phyloP scores from a whole-genome alignment of 1,140 invertebrate genomes.

The Drosophila kanapiae region DNA sequence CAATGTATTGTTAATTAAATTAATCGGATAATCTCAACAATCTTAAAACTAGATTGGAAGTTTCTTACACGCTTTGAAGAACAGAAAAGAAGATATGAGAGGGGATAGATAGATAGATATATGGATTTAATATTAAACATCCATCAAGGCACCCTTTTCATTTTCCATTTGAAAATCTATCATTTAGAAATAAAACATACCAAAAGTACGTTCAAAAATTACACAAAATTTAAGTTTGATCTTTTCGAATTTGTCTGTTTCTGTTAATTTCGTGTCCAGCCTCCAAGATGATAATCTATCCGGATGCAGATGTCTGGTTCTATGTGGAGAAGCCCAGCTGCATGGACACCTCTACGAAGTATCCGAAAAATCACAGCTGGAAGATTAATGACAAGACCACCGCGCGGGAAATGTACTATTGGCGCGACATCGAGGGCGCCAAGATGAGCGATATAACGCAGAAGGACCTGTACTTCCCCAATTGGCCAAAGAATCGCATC shows the following conservation, averaged over 20 bases:
- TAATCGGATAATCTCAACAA: background rate
- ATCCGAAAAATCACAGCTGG: constrained; percentile 56
- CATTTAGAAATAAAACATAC: background rate
- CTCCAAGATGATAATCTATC: constrained; percentile 57
- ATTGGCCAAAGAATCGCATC: constrained; percentile 55
- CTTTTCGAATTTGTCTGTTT: background rate
- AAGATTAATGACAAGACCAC: constrained; percentile 37
- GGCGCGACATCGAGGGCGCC: constrained; percentile 58
- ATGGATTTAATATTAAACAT: no score
- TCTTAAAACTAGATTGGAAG: background rate
- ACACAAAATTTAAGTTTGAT: constrained; percentile 4
- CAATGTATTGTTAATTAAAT: constrained; percentile 5
- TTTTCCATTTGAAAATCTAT: background rate
- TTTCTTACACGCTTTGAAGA: background rate
- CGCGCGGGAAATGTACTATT: constrained; percentile 49
- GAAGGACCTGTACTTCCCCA: constrained; percentile 58
- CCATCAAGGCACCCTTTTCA: background rate
- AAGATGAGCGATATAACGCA: constrained; percentile 46
- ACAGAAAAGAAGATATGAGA: background rate
- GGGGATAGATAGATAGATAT: no score
- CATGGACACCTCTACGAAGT: constrained; percentile 50
- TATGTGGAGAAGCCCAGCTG: constrained; percentile 54
- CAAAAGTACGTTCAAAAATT: background rate
- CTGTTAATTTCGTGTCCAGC: background rate
- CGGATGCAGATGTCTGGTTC: constrained; percentile 51